A percentile compares a stretch with the other conserved stretches of the same genome.
Evolutionary conservation across 2,113 vertebrate species (phyloP).

Genomic region (Gymnogyps californianus): DNA sequence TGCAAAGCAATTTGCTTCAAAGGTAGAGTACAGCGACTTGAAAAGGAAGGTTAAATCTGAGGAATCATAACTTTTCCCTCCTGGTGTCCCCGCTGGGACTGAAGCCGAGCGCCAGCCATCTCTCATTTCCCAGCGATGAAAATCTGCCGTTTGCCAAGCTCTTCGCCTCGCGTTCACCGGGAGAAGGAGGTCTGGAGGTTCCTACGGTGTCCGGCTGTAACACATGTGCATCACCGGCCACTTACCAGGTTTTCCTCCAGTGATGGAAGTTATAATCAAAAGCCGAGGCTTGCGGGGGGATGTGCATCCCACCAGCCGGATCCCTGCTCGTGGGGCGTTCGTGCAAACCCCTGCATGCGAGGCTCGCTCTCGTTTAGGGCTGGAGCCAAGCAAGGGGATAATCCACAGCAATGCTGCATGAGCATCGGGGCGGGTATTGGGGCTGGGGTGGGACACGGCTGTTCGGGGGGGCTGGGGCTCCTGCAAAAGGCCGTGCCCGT

Average conservation of each 20-base stretch:
- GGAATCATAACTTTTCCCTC: neutral
- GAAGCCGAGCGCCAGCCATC: rapidly evolving
- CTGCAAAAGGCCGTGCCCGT: neutral
- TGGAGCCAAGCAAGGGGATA: neutral
- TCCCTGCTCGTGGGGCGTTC: rapidly evolving
- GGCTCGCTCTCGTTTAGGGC: neutral
- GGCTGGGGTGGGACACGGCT: neutral
- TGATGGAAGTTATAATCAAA: too few relatives aligned
- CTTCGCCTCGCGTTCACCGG: rapidly evolving
- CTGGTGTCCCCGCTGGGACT: rapidly evolving
- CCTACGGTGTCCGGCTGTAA: neutral
- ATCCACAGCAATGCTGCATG: rapidly evolving
- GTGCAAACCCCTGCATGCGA: rapidly evolving
- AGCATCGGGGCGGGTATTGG: neutral
- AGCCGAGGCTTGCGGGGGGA: neutral
- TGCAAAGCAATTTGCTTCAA: neutral
- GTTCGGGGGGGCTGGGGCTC: neutral
- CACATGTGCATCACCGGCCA: rapidly evolving
- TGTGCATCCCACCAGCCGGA: neutral
- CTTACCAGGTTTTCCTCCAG: neutral
- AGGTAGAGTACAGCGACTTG: neutral
- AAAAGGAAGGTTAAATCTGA: neutral
- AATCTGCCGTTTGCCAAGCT: neutral
- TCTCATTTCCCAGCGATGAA: neutral
- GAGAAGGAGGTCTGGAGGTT: neutral